Evolutionary conservation across 1,140 invertebrate species (phyloP).

Genomic region (Zelostemma sp.): DNA sequence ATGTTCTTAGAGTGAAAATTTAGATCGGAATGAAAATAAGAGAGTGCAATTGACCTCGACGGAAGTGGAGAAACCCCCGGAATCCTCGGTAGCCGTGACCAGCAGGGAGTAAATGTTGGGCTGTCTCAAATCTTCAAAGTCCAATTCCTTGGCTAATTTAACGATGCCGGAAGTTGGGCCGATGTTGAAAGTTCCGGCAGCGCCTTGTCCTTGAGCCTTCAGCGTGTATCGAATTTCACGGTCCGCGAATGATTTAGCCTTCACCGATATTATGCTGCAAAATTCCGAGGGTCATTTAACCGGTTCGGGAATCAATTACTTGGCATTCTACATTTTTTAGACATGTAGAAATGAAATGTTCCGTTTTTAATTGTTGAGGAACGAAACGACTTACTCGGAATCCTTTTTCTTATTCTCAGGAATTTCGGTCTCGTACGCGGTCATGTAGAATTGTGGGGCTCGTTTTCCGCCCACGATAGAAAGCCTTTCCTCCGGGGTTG

Average conservation of each 20-base stretch:
- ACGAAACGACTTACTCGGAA: conserved; percentile 80
- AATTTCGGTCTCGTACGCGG: conserved; percentile 93
- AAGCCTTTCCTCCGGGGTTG: conserved; percentile 89
- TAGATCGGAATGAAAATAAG: conserved; percentile 51
- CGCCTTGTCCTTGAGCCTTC: conserved; percentile 93
- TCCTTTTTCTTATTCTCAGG: conserved; percentile 97
- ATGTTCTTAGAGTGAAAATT: too few species aligned
- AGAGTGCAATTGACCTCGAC: conserved; percentile 82
- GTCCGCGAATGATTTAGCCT: conserved; percentile 96
- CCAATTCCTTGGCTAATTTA: conserved; percentile 93
- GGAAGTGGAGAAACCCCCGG: conserved; percentile 94
- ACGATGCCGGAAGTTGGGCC: conserved; percentile 94
- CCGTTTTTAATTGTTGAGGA: neutral
- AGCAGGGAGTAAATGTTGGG: conserved; percentile 92
- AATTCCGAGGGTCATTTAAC: conserved; percentile 17
- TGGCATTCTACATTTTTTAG: neutral
- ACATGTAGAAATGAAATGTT: too few species aligned
- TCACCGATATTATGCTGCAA: conserved; percentile 94
- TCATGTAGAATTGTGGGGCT: conserved; percentile 94
- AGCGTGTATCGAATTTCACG: conserved; percentile 94
- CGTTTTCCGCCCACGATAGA: conserved; percentile 94
- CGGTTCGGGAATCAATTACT: too few species aligned
- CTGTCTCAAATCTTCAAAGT: conserved; percentile 94
- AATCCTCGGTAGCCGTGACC: conserved; percentile 95
- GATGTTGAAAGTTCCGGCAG: conserved; percentile 95